Conservation (phyloP, 2,113 vertebrate species). For the Azemiops feae region DNA sequence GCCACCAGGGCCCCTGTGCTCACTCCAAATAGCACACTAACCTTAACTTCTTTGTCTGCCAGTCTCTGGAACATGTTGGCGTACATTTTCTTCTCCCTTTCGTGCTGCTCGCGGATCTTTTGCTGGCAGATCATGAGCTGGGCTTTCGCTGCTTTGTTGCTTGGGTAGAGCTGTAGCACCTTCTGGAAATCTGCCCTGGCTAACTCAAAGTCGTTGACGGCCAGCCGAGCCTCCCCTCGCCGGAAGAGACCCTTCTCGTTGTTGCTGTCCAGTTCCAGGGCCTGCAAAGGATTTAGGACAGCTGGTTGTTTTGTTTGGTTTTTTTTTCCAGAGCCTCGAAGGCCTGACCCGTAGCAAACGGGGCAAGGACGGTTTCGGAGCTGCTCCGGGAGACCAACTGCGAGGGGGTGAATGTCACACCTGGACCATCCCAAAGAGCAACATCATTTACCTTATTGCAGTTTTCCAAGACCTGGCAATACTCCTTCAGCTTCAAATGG, state of each 20-base stretch:
- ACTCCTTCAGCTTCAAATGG: conserved; percentile 90
- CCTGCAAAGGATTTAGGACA: conserved; percentile 67
- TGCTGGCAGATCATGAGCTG: conserved; percentile 88
- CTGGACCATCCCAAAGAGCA: not conserved
- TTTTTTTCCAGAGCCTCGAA: no score
- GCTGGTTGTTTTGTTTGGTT: no score
- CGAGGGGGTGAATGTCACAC: not conserved
- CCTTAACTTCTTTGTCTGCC: conserved; percentile 87
- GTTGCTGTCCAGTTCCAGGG: conserved; percentile 82
- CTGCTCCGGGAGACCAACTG: not conserved
- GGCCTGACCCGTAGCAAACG: no score
- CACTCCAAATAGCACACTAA: conserved; percentile 45
- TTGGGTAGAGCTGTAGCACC: conserved; percentile 89
- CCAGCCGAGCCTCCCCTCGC: conserved; percentile 85
- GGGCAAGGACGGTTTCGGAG: no score
- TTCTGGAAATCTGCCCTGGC: conserved; percentile 88
- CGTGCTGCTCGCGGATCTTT: conserved; percentile 87
- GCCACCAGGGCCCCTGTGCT: no score
- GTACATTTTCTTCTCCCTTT: conserved; percentile 92
- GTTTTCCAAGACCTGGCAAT: conserved; percentile 82
- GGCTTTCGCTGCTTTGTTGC: conserved; percentile 90
- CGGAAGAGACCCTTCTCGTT: conserved; percentile 97
- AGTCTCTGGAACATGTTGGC: conserved; percentile 99
- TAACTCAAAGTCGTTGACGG: conserved; percentile 89
- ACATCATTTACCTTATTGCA: conserved; percentile 86